Evolutionary conservation across 2,113 vertebrate species (phyloP), one percentile per base, ranked within the genome.

Genomic region (Toxotes chatareus): DNA sequence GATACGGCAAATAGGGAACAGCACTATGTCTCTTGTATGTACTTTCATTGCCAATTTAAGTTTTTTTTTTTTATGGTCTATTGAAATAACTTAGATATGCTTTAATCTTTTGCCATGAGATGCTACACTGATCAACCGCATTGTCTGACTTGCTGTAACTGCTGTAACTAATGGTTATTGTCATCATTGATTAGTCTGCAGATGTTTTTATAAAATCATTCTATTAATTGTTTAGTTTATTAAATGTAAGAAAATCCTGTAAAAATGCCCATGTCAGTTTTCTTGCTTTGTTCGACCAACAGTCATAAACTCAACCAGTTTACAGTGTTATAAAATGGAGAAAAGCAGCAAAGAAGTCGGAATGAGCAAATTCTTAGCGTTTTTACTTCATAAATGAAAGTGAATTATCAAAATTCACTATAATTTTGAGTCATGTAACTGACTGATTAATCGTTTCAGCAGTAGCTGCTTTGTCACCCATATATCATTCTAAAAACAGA

Each of bases 1-100:
- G 82, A 73, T 86, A 32, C 82, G 71, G 76, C 77, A 81, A 65
- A 79, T 55, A 51, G 47, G 10, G 68, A 69, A 34, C 77, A 71
- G 73, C 53, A 42, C 64, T 79, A 79, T 49, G 46, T 38, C 21
- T 3, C 23, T 55, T 69, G 68, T 32, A 42, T 82, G 40, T 59
- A 0, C 56, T 57, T 62, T 23, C 53, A 47, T 44, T 55, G 51
- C 23, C n/a, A 46, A 14, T 68, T 56, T 32, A 19, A 63, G 57
- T 27, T 27, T 44, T 1, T n/a, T 44, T 1, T n/a, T 21, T 31
- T 59, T 27, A 62, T 70, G 68, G 36, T 78, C 17, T 57, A 13
- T 79, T 73, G 55, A 73, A 82, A 68, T 60, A 61, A 55, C 21
- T 51, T 23, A 0, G 13, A 53, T 42, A 59, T 42, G 16, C 56